Percentiles rank a stretch among this genome's conserved stretches.
Evolutionary conservation across 2,113 vertebrate species (phyloP).

Genomic region (Columbina picui): DNA sequence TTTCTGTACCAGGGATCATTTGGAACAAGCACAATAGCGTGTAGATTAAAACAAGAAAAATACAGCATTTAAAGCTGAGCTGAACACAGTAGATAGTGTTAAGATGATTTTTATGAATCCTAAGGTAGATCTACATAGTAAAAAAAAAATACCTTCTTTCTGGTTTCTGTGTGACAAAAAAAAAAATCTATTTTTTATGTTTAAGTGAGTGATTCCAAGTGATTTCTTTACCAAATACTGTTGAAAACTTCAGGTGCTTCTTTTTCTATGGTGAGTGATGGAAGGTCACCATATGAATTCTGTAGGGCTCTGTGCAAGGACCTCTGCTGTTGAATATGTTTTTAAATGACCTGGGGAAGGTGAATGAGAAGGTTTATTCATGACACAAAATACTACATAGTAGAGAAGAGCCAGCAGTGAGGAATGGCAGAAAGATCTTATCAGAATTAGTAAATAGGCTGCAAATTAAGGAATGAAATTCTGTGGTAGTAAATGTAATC

Average conservation of each 20-base stretch:
- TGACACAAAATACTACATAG: background rate
- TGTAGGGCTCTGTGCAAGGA: background rate
- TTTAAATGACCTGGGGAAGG: background rate
- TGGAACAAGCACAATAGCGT: background rate
- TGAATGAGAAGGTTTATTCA: background rate
- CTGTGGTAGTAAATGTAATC: background rate
- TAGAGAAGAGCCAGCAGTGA: background rate
- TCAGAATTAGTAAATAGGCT: background rate
- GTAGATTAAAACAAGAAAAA: background rate
- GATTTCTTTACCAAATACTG: background rate
- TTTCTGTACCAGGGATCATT: background rate
- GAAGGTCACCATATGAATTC: background rate
- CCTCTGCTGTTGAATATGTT: background rate
- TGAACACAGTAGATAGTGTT: background rate
- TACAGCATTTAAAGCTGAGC: background rate
- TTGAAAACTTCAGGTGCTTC: background rate
- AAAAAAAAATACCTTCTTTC: background rate
- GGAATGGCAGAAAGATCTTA: background rate
- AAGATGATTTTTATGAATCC: background rate
- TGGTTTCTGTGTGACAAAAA: background rate
- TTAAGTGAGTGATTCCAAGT: background rate
- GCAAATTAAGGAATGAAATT: background rate
- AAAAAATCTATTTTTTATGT: background rate
- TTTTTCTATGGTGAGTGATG: background rate
- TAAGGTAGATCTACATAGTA: background rate